These are phyloP conservation scores for Tyto alba DNA, from an alignment of 2,113 vertebrate genomes.

Conservation along the genomic window DNA sequence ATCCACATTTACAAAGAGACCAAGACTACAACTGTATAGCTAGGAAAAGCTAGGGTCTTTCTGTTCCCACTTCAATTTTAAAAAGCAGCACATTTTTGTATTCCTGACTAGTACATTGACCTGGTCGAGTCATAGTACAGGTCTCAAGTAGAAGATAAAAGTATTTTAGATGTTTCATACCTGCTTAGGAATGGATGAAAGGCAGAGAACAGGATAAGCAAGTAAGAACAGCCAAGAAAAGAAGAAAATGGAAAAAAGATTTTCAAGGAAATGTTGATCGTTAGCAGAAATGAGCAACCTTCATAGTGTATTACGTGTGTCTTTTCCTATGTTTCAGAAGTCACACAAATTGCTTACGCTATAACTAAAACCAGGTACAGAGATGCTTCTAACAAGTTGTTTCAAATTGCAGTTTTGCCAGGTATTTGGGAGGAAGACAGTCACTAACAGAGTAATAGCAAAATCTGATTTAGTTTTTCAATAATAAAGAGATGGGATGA, in stretches of 20 bases:
- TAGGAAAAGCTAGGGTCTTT: background rate
- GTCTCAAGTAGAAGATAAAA: background rate
- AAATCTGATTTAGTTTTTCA: background rate
- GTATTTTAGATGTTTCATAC: background rate
- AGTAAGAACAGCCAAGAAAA: background rate
- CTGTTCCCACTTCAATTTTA: background rate
- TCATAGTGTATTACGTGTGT: fast-evolving
- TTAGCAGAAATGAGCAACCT: background rate
- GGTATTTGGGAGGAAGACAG: background rate
- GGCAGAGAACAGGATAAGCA: background rate
- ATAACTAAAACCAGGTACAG: background rate
- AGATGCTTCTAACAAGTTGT: background rate
- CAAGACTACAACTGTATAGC: background rate
- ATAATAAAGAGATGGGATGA: background rate
- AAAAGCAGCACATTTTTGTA: background rate
- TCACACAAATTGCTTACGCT: background rate
- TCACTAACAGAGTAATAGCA: background rate
- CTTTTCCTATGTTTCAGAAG: background rate
- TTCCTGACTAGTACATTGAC: background rate
- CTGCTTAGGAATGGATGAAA: background rate
- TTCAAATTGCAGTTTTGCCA: background rate
- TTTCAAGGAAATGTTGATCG: background rate
- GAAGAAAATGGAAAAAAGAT: background rate
- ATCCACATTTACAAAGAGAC: background rate
- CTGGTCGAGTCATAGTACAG: background rate